Conservation (phyloP, 2,888 invertebrate genomes). For the Allacma fusca region DNA sequence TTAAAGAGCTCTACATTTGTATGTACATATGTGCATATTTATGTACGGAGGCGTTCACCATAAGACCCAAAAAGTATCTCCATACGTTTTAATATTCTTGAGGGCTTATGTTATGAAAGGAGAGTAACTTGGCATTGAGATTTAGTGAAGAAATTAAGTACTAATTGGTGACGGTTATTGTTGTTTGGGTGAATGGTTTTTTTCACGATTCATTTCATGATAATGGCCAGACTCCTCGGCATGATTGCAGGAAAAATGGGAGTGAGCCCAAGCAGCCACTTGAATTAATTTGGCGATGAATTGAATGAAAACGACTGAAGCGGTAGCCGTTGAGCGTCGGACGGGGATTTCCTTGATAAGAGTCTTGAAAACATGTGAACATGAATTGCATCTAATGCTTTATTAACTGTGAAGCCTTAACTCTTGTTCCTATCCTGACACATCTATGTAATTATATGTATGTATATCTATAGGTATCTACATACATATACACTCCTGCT, state of each 20-base stretch:
- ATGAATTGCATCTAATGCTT: slow-evolving; percentile 7
- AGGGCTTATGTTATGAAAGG: neutral
- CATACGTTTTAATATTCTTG: no score
- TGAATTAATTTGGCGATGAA: slow-evolving; percentile 41
- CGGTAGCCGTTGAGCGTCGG: neutral
- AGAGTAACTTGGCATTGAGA: neutral
- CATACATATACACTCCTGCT: neutral
- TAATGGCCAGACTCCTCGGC: slow-evolving; percentile 19
- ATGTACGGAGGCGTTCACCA: no score
- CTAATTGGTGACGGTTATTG: slow-evolving; percentile 40
- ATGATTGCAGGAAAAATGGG: slow-evolving; percentile 26
- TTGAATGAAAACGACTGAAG: slow-evolving; percentile 34
- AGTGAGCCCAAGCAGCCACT: slow-evolving; percentile 35
- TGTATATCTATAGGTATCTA: no score
- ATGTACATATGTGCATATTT: no score
- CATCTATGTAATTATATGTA: no score
- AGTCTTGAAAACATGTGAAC: slow-evolving; percentile 18
- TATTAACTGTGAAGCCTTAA: neutral
- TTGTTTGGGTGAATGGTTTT: slow-evolving; percentile 27
- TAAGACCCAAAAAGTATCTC: no score
- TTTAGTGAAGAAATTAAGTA: slow-evolving; percentile 34
- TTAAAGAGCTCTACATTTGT: no score
- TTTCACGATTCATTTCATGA: slow-evolving; percentile 29
- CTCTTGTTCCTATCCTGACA: no score
- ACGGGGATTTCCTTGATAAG: slow-evolving; percentile 29